Evolutionary conservation across 2,888 invertebrate species (phyloP), one percentile per base, ranked within the genome.

Genomic region (Physocephala rufipes): DNA sequence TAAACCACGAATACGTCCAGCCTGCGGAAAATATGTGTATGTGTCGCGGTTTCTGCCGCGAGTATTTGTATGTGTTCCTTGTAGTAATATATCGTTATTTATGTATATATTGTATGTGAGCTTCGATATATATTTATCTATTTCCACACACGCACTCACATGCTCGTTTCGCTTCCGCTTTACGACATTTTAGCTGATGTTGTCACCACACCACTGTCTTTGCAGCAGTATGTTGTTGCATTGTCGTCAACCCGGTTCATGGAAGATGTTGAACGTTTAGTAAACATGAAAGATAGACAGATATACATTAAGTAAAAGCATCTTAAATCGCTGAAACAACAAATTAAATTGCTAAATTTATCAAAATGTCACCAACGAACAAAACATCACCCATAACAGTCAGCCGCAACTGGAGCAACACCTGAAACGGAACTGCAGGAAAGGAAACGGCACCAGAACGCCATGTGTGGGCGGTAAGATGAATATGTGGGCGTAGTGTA

Each of bases 321-420:
- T 36, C 36, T 36, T 36, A 36, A 36, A 36, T 36, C 36, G 36
- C 36, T 36, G 36, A 36, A 36, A 55, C 45, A 45, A 45, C 55
- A 67, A 58, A 58, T 55, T 66, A 55, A 43, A 55, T 51, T 49
- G 49, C n/a, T 36, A 72, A 73, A 72, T 75, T 73, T 73, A 72
- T 72, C 71, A 74, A 74, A 71, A 74, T 71, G 71, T 73, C 70
- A 73, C 62, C 68, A 24, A 45, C 67, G 55, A 55, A 53, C 55
- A 51, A 36, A 62, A 63, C 49, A 49, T 51, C 63, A 51, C 51
- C 62, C 24, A 51, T 19, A 51, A 36, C 58, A 70, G 19, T 9
- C 51, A 51, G n/a, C 58, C 16, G 43, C 9, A 28, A 47, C 47
- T 30, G 26, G 47, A 49, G 51, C 24, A 43, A 28, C 36, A 55